Conservation (phyloP, 2,888 invertebrate genomes). For the Aproaerema taeniolella region DNA sequence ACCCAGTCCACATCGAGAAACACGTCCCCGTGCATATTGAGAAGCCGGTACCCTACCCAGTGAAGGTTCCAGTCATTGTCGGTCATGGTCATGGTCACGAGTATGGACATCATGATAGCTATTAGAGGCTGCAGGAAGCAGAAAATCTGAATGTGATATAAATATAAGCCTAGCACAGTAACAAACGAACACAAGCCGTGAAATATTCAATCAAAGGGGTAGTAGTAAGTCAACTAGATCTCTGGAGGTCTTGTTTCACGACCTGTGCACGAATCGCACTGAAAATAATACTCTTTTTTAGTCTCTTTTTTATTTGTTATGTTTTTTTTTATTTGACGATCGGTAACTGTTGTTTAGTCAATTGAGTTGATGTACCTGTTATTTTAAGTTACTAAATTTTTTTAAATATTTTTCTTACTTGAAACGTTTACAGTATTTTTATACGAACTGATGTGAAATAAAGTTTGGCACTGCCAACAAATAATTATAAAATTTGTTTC, state of each 20-base stretch:
- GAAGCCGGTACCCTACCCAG: slow-evolving; percentile 79
- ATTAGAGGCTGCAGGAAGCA: slow-evolving; percentile 75
- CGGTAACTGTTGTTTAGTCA: slow-evolving; percentile 53
- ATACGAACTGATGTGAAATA: slow-evolving; percentile 44
- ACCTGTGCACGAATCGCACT: slow-evolving; percentile 52
- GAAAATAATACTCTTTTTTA: slow-evolving; percentile 58
- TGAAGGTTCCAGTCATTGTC: slow-evolving; percentile 78
- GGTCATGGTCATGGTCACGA: slow-evolving; percentile 66
- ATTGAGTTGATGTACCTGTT: slow-evolving; percentile 76
- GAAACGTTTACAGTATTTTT: slow-evolving; percentile 42
- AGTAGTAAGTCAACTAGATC: slow-evolving; percentile 43
- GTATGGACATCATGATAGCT: slow-evolving; percentile 73
- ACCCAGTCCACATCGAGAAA: slow-evolving; percentile 81
- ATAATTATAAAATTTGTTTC: slow-evolving; percentile 34
- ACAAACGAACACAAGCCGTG: slow-evolving; percentile 49
- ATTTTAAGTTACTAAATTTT: slow-evolving; percentile 48
- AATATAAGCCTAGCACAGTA: slow-evolving; percentile 68
- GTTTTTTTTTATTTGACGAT: slow-evolving; percentile 49
- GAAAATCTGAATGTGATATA: slow-evolving; percentile 73
- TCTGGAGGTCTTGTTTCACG: slow-evolving; percentile 39
- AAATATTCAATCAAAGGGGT: slow-evolving; percentile 44
- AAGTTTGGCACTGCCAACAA: slow-evolving; percentile 50
- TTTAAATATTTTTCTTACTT: slow-evolving; percentile 27
- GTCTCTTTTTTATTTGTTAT: slow-evolving; percentile 48
- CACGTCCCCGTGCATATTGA: slow-evolving; percentile 80